These are phyloP conservation scores for Drosophila cognata DNA, from an alignment of 2,888 invertebrate species.

Conservation along the genomic window DNA sequence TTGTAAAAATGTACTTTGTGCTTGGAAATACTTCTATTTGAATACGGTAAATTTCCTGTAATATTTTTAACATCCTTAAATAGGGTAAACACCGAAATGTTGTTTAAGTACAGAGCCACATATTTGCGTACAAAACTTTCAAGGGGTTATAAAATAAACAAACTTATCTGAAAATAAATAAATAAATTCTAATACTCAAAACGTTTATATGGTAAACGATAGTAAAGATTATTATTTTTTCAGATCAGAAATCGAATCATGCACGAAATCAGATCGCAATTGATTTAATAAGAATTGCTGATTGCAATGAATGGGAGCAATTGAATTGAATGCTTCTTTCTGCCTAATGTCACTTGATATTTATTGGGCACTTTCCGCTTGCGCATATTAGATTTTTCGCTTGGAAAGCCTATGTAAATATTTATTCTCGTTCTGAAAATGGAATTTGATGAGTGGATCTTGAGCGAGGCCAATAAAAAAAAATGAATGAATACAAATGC, in stretches of 20 bases:
- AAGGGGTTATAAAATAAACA: background rate
- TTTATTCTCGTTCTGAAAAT: slow-evolving; percentile 17
- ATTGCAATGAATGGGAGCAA: slow-evolving; percentile 13
- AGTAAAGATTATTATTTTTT: background rate
- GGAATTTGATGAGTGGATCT: slow-evolving; percentile 31
- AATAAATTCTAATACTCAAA: too few relatives aligned
- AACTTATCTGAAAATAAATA: background rate
- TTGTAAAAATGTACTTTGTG: background rate
- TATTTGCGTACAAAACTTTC: background rate
- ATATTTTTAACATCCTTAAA: background rate
- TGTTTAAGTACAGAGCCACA: background rate
- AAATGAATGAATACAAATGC: slow-evolving; percentile 5
- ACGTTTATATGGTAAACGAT: background rate
- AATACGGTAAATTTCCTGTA: background rate
- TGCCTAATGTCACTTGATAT: slow-evolving; percentile 29
- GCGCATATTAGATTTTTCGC: background rate
- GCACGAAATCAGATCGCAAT: slow-evolving; percentile 25
- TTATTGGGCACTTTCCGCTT: slow-evolving; percentile 21
- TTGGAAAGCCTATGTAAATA: background rate
- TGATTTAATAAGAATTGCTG: slow-evolving; percentile 35
- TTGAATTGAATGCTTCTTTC: slow-evolving; percentile 7
- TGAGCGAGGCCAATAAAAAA: slow-evolving; percentile 25
- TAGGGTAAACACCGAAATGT: background rate
- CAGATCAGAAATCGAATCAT: slow-evolving; percentile 4
- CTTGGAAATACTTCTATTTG: background rate